Base-by-base conservation (phyloP, 1,140 invertebrate genomes). In the Pseudachorutes palmiensis region DNA sequence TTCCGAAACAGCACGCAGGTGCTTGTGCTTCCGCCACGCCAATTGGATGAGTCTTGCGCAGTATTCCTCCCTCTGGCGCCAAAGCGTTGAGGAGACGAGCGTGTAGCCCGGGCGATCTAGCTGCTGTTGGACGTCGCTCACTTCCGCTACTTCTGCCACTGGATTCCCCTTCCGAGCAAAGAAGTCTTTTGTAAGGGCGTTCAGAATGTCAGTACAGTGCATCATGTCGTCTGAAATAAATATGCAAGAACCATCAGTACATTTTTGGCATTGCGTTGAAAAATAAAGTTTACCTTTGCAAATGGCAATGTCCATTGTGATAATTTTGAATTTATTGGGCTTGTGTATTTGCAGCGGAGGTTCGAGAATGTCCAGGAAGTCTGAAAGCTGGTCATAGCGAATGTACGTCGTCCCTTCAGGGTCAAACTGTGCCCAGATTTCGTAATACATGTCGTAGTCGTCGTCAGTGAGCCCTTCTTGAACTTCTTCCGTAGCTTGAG, bases 361-460 rank as follows among this genome's bases (percentile, higher is more conserved):
- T 78, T 96, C 93, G 59, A 96, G 83, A 30, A 71, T 65, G 78
- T 98, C 92, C 55, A 98, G 80, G 81, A 98, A 97, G 73, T 97
- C 93, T 0, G 92, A 93, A 58, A 98, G 80, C 78, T 93, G 87
- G 74, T 93, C 87, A 80, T 97, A 94, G 58, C 87, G 84, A 74
- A 98, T 97, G 80, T 96, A 98, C 79, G 97, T 92, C 2, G 94
- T 96, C 59, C 95, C 95, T 76, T 97, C 91, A 0, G 95, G 94
- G 81, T 98, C 96, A 80, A 94, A 98, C 75, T 74, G 70, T 36
- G 68, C 70, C 96, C 96, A 98, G 72, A 97, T 96, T 81, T 98
- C 95, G 78, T 98, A 98, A 81, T 97, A 98, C 93, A 98, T 97
- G 78, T 98, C 96, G 81, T 98, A 98, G 79, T 98, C 95, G 80